phyloP scores from a whole-genome alignment of 2,113 vertebrate species.

The Octodon degus region DNA sequence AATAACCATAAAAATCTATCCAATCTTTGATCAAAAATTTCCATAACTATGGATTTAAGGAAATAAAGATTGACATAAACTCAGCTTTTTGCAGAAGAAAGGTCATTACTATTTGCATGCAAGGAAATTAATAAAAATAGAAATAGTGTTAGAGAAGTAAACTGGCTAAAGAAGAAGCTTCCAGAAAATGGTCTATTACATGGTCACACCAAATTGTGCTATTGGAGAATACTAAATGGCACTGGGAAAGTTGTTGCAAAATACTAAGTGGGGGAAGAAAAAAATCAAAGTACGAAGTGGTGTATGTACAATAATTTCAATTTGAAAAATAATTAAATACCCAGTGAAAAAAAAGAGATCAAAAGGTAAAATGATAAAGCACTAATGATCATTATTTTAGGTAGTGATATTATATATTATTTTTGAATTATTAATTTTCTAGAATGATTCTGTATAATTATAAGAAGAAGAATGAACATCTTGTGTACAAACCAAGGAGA shows the following conservation, averaged over 20 bases:
- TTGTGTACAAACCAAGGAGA: background rate
- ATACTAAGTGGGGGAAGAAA: background rate
- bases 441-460: slow-evolving; percentile 17
- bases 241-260: slow-evolving; percentile 19
- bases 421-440: slow-evolving; percentile 28
- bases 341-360: background rate
- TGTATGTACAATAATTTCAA: background rate
- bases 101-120: background rate
- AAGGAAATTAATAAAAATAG: slow-evolving; percentile 6
- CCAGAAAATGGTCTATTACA: background rate
- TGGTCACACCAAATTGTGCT: background rate
- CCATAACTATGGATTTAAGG: background rate
- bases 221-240: background rate
- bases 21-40: background rate
- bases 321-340: background rate
- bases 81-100: slow-evolving; percentile 17
- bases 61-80: background rate
- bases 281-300: background rate
- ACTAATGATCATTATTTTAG: slow-evolving; percentile 22
- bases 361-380: background rate
- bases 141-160: background rate
- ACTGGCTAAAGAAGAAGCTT: background rate
- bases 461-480: slow-evolving; percentile 8
- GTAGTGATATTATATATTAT: slow-evolving; percentile 1
- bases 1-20: background rate